Conservation (phyloP, 2,797 vertebrate genomes). For the Sternotherus odoratus region DNA sequence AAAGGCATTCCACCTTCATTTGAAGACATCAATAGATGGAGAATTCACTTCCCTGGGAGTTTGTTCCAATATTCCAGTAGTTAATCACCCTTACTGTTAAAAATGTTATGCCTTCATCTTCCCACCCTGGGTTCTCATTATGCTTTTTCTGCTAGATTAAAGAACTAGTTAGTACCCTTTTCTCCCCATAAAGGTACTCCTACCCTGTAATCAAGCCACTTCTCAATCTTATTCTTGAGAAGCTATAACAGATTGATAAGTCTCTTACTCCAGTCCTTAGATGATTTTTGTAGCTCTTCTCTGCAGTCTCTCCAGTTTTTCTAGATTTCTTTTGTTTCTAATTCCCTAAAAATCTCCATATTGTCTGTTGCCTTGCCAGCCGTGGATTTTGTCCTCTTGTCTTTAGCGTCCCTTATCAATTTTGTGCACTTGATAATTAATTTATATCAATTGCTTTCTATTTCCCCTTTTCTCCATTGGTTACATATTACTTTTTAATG, state of each 20-base stretch:
- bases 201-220: background rate
- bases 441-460: too few relatives aligned
- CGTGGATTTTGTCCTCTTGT: too few relatives aligned
- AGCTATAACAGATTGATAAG: background rate
- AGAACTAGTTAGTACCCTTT: background rate
- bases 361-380: too few relatives aligned
- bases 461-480: too few relatives aligned
- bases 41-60: background rate
- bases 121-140: background rate
- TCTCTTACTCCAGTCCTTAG: background rate
- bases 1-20: accelerated
- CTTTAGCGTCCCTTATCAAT: too few relatives aligned
- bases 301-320: too few relatives aligned
- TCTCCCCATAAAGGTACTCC: too few relatives aligned
- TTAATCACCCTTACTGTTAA: background rate
- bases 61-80: background rate
- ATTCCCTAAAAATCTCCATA: too few relatives aligned
- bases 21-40: background rate
- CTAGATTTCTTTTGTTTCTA: too few relatives aligned
- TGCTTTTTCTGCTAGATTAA: background rate
- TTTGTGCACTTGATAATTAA: too few relatives aligned
- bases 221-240: background rate
- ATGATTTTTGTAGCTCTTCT: background rate
- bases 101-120: background rate
- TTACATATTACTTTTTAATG: too few relatives aligned